These are phyloP conservation scores for Anguilla obscura DNA, from an alignment of 2,797 vertebrate species.

Conservation along the genomic window DNA sequence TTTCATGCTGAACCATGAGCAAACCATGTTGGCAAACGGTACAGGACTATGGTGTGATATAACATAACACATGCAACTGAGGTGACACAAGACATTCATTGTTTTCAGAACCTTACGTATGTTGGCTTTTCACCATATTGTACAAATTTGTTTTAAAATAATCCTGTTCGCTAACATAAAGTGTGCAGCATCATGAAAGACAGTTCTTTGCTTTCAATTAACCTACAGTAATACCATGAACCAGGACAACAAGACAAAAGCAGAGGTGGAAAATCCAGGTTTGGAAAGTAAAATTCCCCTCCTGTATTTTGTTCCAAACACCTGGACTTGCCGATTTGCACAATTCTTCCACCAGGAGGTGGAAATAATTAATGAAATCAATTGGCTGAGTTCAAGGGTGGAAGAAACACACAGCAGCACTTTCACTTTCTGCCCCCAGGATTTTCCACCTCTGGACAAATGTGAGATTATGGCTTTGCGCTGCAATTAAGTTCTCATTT, in stretches of 20 bases:
- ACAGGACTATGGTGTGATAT: neutral
- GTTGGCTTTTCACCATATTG: neutral
- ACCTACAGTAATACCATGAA: neutral
- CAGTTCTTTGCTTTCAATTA: neutral
- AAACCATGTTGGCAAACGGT: neutral
- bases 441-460: neutral
- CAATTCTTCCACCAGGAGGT: too few relatives aligned
- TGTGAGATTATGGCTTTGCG: neutral
- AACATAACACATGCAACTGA: neutral
- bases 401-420: too few relatives aligned
- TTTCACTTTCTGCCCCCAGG: too few relatives aligned
- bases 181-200: neutral
- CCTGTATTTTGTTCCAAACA: too few relatives aligned
- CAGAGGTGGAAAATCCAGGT: too few relatives aligned
- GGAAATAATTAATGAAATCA: too few relatives aligned
- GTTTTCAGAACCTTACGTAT: neutral
- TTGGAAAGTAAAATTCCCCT: too few relatives aligned
- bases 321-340: too few relatives aligned
- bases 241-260: neutral
- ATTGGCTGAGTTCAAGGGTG: too few relatives aligned
- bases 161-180: neutral
- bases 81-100: neutral
- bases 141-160: constrained; percentile 2
- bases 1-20: neutral
- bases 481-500: neutral